Base-by-base conservation (phyloP, 2,888 invertebrate genomes). In the Acanthacorydalis orientalis region DNA sequence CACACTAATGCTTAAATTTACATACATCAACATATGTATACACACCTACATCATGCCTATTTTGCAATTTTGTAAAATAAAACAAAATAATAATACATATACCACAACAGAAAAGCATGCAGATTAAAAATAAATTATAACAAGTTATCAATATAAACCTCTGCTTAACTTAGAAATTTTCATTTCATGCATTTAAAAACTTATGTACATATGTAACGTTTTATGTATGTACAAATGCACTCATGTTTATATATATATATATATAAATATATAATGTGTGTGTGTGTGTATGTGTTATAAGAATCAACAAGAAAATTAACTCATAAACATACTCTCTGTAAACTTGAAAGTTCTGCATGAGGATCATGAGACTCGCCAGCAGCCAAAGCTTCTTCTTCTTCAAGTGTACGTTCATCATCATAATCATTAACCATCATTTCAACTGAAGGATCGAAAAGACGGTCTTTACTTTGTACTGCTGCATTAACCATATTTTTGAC, bases 371-470 rank as follows among this genome's bases (percentile, higher is more conserved):
- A 70, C 68, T 88, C 88, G 53, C 83, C 81, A 57, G 87, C 87
- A 55, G 90, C 91, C 63, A 93, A 68, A 44, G 90, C 91, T 74
- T 96, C 96, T 73, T 96, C 95, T 70, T 96, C 95, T 64, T 93
- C 95, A 63, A 96, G 65, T 51, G 95, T 96, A 64, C 88, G 78
- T 64, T 96, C 96, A 72, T 96, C 95, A 67, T 96, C 96, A 69
- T 89, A 93, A 68, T 95, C 95, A 77, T 95, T 88, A 53, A 93
- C 85, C 76, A 95, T 83, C 91, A 95, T 91, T 67, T 93, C 93
- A 63, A 90, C 82, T 53, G 89, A 81, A 52, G 93, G 92, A 67
- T 92, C 92, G 73, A 93, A 92, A 59, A 84, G 63, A 58, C 69
- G 72, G 61, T 73, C 73, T 59, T 69, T 68, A 56, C 31, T 14